These are phyloP conservation scores for Gulo gulo DNA, from an alignment of 2,113 vertebrate genomes.

Conservation along the genomic window DNA sequence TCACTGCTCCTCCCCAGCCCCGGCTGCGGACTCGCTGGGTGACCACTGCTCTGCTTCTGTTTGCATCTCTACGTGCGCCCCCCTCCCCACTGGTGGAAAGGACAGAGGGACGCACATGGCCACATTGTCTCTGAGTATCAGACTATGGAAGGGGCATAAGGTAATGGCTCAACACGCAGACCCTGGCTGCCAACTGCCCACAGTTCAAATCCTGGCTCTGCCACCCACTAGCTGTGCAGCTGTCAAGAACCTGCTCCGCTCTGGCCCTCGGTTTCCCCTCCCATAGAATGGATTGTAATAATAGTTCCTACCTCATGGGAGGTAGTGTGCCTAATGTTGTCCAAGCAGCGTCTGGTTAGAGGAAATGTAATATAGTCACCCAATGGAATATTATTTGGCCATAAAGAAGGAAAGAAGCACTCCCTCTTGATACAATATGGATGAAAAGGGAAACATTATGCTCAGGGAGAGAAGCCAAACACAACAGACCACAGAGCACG, in stretches of 20 bases:
- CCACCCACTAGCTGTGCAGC: not conserved
- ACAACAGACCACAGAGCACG: not conserved
- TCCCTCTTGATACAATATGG: not conserved
- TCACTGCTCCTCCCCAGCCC: not conserved
- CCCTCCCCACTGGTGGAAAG: not conserved
- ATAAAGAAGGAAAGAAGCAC: not conserved
- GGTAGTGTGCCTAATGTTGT: not conserved
- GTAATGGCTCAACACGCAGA: fast-evolving
- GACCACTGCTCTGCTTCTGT: not conserved
- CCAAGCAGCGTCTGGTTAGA: not conserved
- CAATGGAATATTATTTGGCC: not conserved
- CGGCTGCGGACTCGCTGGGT: fast-evolving
- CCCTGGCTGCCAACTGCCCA: too few relatives aligned
- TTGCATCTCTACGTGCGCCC: too few relatives aligned
- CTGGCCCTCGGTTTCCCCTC: not conserved
- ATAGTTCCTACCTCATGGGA: not conserved
- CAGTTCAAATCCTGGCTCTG: not conserved
- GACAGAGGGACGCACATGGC: not conserved
- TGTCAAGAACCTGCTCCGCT: not conserved
- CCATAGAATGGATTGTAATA: not conserved
- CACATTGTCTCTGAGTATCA: not conserved
- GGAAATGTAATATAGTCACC: not conserved
- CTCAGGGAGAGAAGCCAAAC: not conserved
- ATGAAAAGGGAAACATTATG: not conserved
- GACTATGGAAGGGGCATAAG: not conserved